Percentiles rank a stretch among this genome's conserved stretches.
These are phyloP conservation scores for Drosophila takahashii DNA, from an alignment of 1,140 invertebrate genomes.

Conservation along the genomic window DNA sequence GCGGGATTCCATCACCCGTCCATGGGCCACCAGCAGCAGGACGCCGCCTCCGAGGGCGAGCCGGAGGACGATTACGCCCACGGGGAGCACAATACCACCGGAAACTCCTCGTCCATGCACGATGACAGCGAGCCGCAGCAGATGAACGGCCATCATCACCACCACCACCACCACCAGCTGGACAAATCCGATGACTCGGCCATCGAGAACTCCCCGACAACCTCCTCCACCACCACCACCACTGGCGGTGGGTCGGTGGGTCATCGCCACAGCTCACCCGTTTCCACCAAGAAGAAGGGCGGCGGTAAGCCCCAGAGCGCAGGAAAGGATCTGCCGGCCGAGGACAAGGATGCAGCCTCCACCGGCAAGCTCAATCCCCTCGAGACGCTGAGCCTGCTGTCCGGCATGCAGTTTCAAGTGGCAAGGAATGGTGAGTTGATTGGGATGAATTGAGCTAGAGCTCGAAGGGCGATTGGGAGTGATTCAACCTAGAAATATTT, in stretches of 20 bases:
- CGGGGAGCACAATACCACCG: constrained; percentile 68
- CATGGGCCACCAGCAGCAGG: constrained; percentile 62
- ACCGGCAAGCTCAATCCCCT: constrained; percentile 58
- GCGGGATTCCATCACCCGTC: constrained; percentile 67
- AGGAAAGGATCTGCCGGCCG: constrained; percentile 21
- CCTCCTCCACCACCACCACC: constrained; percentile 74
- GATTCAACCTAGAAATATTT: no score
- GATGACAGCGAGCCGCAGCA: constrained; percentile 62
- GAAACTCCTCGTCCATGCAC: constrained; percentile 67
- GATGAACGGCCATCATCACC: constrained; percentile 57
- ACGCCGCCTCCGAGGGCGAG: constrained; percentile 71
- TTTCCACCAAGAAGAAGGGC: constrained; percentile 75
- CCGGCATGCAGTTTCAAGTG: constrained; percentile 94
- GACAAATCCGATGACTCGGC: constrained; percentile 82
- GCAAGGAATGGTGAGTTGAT: constrained; percentile 91
- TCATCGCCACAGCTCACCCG: constrained; percentile 72
- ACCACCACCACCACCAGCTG: constrained; percentile 65
- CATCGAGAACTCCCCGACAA: constrained; percentile 80
- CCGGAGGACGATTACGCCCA: constrained; percentile 70
- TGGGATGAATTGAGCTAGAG: background rate
- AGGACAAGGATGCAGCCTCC: constrained; percentile 4
- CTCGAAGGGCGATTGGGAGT: no score
- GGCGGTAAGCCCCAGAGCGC: constrained; percentile 61
- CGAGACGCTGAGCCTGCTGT: constrained; percentile 71
- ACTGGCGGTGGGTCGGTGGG: constrained; percentile 52